Conservation (phyloP, 2,797 vertebrate genomes). For the Rhinichthys osculus region DNA sequence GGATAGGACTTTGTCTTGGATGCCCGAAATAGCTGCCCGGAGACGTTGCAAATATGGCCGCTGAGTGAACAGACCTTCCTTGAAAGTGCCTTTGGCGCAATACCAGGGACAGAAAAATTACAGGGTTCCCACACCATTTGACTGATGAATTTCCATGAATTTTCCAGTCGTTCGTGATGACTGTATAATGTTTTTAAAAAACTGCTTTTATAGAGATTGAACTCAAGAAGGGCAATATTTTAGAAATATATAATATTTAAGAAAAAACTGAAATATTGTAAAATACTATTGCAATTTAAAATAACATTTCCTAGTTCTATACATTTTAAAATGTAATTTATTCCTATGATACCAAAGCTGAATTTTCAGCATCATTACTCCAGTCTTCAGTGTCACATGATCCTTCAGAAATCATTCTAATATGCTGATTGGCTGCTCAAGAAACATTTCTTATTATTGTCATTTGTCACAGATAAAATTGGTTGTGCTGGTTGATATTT, state of each 20-base stretch:
- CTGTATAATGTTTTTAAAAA: background rate
- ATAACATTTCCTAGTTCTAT: background rate
- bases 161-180: background rate
- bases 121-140: background rate
- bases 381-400: background rate
- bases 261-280: background rate
- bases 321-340: background rate
- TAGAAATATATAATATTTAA: background rate
- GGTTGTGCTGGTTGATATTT: background rate
- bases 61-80: background rate
- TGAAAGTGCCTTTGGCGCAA: background rate
- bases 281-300: background rate
- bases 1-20: background rate
- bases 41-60: background rate
- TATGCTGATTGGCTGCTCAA: background rate
- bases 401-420: background rate
- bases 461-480: background rate
- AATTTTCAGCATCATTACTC: too few relatives aligned
- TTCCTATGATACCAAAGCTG: background rate
- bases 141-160: background rate
- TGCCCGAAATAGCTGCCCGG: background rate
- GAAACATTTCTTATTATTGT: background rate
- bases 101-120: background rate
- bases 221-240: background rate
- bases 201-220: background rate